Evolutionary conservation across 2,888 invertebrate species (phyloP).

Genomic region (Dioctria linearis): DNA sequence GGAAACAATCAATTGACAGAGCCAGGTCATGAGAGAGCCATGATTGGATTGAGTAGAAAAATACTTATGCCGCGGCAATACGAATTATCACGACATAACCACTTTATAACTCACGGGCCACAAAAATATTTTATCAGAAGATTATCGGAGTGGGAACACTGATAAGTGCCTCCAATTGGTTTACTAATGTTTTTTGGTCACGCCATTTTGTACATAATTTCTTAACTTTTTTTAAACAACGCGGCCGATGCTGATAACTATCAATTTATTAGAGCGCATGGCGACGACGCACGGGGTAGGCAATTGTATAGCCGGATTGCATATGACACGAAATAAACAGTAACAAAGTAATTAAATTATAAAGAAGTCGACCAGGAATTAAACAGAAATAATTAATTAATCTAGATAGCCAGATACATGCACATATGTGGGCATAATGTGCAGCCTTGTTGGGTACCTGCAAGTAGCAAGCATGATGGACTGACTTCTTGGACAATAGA

Average conservation of each 20-base stretch:
- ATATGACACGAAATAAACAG: conserved; percentile 42
- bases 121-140: conserved; percentile 40
- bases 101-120: conserved; percentile 12
- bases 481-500: conserved; percentile 9
- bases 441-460: not conserved
- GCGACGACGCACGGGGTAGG: conserved; percentile 21
- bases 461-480: no score
- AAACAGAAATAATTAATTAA: conserved; percentile 47
- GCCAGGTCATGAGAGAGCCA: conserved; percentile 28
- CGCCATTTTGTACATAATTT: not conserved
- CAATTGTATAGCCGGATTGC: conserved; percentile 18
- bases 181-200: not conserved
- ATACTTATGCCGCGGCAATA: not conserved
- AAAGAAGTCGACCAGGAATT: conserved; percentile 30
- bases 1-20: conserved; percentile 50
- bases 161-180: not conserved
- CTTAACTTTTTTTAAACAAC: not conserved
- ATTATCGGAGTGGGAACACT: conserved; percentile 11
- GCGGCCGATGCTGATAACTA: conserved; percentile 33
- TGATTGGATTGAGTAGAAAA: conserved; percentile 13
- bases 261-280: conserved; percentile 37
- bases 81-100: conserved; percentile 9
- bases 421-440: not conserved
- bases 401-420: not conserved
- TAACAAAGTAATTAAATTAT: conserved; percentile 39